Evolutionary conservation across 2,797 vertebrate genomes (phyloP), one percentile per base, ranked within the genome.

Genomic region (Parambassis ranga): DNA sequence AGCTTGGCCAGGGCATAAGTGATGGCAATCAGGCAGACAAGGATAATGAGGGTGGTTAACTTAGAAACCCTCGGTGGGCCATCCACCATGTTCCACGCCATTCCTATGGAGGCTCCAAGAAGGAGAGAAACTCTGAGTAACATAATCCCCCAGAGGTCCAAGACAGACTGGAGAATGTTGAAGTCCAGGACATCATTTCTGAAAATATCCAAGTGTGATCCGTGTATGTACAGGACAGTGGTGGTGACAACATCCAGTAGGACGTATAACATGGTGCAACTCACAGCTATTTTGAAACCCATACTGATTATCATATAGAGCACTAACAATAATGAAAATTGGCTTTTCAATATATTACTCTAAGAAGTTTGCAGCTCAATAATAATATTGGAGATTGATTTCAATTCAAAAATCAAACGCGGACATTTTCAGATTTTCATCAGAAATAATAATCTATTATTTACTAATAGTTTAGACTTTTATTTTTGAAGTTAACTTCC

Each of bases 61-160:
- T 75, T 78, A 14, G 81, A 68, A 4, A 95, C 92, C 59, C 95
- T 92, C 24, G 20, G 65, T 0, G 95, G 95, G 7, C 96, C 96
- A 0, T 95, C 91, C 11, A 82, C 69, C 0, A 87, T 87, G 85
- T 98, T 99, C 83, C 89, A 92, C 32, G 89, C 84, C 46, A 98
- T 93, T 0, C 96, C 96, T 0, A 95, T 82, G 59, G 91, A 87
- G 0, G 94, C 96, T 1, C 96, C 97, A 39, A 96, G 79, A 33
- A 96, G 90, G 55, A 97, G 82, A 13, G 89, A 91, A 65, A 84
- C 89, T 66, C 97, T 89, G 72, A 96, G 86, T 43, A 97, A 77
- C 60, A 91, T 90, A 1, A 89, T 89, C 1, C 89, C 93, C 96
- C 96, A 99, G 5, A 98, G 83, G 81, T 98, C 96, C 90, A 98